Base-by-base conservation (phyloP, 2,797 vertebrate genomes). In the Phaenicophaeus curvirostris region DNA sequence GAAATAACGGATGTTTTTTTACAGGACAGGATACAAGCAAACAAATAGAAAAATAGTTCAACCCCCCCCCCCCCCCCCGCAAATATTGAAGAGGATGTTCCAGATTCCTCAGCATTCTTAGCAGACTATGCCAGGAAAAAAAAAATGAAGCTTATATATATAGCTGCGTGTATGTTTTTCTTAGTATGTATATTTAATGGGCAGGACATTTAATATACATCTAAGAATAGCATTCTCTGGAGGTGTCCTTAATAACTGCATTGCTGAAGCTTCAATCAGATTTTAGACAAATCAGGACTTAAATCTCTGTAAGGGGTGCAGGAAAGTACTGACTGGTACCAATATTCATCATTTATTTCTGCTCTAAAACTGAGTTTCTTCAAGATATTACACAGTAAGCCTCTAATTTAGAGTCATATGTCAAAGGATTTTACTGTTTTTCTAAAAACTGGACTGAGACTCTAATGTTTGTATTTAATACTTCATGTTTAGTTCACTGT, bases 1-100 rank as follows among this genome's bases (percentile, higher is more conserved):
- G 53, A 94, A 94, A 68, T 33, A 87, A 77, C 13, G 50, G 95
- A 96, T 88, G 63, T 85, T 94, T 96, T 87, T 80, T 81, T 48
- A 46, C 87, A 87, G 92, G 71, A 77, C 92, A 94, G 87, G 91
- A 95, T 91, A 91, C 90, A 94, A 89, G 91, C 77, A 96, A 96
- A 90, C 93, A 96, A 90, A 79, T 53, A 95, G 57, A 79, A 96
- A 94, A 93, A 85, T 35, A 13, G 58, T 93, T 95, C 85, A 39
- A 88, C n/a, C n/a, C n/a, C n/a, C n/a, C n/a, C n/a, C n/a, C n/a
- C n/a, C n/a, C n/a, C n/a, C 33, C 27, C 33, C 51, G 48, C 61
- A 94, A 87, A 58, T 93, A 82, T 76, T 82, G 74, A 87, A 94
- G 87, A 96, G 83, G 95, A 96, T 91, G 83, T 90, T 82, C 74